Conservation (phyloP, 2,797 vertebrate genomes). For the Threskiornis aethiopicus region DNA sequence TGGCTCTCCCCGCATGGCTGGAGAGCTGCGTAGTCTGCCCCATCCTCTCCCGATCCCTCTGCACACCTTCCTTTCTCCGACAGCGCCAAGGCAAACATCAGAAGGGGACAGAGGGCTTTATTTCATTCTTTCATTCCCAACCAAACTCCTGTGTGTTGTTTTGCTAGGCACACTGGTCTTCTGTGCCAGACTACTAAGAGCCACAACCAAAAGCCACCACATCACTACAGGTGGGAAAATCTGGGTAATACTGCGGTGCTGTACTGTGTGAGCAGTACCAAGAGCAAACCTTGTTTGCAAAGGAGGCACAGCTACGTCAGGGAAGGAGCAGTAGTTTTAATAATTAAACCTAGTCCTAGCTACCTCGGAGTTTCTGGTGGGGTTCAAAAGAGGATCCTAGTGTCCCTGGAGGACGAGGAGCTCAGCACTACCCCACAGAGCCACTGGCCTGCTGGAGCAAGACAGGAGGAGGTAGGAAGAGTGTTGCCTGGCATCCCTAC, state of each 20-base stretch:
- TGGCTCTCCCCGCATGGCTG: not conserved
- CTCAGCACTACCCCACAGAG: not conserved
- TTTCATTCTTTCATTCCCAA: not conserved
- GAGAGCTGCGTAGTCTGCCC: not conserved
- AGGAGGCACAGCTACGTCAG: not conserved
- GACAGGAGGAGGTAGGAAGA: not conserved
- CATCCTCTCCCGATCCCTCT: not conserved
- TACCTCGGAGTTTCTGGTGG: not conserved
- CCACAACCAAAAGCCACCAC: not conserved
- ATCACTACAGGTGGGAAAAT: not conserved
- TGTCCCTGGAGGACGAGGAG: not conserved
- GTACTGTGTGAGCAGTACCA: not conserved
- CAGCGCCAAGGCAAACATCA: not conserved
- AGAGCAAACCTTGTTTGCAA: not conserved
- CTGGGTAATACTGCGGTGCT: fast-evolving
- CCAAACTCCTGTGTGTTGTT: not conserved
- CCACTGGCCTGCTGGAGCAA: not conserved
- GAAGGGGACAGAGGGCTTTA: not conserved
- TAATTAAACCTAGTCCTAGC: not conserved
- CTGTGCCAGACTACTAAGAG: not conserved
- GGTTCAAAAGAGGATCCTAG: not conserved
- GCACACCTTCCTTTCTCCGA: not conserved
- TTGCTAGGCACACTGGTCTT: not conserved
- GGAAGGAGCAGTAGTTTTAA: not conserved
- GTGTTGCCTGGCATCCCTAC: not conserved